These are phyloP conservation scores for Echinops telfairi DNA, from an alignment of 2,113 vertebrate genomes.

Conservation along the genomic window DNA sequence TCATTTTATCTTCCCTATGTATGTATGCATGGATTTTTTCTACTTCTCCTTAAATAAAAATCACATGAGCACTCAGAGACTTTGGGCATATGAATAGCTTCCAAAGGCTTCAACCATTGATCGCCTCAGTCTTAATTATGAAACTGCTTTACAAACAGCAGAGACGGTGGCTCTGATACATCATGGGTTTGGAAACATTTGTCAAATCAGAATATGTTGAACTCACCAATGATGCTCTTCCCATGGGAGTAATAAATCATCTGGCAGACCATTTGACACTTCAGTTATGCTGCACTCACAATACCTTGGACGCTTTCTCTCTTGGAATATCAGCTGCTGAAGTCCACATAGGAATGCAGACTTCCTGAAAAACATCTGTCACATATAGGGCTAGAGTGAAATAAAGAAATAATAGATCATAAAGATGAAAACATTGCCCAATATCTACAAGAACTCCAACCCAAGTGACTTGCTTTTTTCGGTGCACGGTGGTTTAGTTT, in stretches of 20 bases:
- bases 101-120: conserved; percentile 18
- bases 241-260: conserved; percentile 17
- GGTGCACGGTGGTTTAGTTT: background rate
- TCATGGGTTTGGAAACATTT: conserved; percentile 49
- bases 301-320: conserved; percentile 26
- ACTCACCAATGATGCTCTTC: background rate
- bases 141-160: conserved; percentile 36
- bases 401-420: conserved; percentile 11
- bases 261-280: background rate
- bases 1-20: background rate
- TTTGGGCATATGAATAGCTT: conserved; percentile 25
- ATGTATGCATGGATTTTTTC: conserved; percentile 26
- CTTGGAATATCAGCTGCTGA: background rate
- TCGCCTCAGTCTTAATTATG: conserved; percentile 57
- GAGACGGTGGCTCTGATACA: background rate
- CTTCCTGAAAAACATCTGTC: background rate
- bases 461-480: background rate
- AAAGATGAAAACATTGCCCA: background rate
- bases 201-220: background rate
- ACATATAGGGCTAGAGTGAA: background rate
- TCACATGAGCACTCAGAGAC: background rate
- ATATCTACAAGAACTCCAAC: background rate
- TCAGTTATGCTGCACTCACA: background rate
- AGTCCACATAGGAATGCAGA: background rate
- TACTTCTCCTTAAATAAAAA: conserved; percentile 38